Percentiles rank a stretch among this genome's conserved stretches.
Conservation (phyloP, 2,113 vertebrate genomes). For the Numida meleagris region DNA sequence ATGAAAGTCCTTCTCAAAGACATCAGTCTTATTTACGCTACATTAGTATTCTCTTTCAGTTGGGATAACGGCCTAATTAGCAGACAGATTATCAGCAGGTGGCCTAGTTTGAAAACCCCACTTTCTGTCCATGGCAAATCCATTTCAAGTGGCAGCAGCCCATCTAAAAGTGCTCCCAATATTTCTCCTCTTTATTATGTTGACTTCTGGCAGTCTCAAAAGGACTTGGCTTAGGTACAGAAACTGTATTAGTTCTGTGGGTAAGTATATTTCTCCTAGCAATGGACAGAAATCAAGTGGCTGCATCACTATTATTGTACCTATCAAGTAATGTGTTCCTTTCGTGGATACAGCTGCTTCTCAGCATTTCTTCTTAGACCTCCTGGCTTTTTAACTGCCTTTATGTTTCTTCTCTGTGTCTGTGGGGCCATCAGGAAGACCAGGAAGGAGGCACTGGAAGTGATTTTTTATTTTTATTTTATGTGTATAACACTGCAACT, state of each 20-base stretch:
- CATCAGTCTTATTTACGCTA: not conserved
- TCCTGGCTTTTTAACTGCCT: not conserved
- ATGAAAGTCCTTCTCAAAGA: not conserved
- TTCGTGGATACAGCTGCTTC: not conserved
- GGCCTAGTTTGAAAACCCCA: not conserved
- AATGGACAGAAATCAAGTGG: not conserved
- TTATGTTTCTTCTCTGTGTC: not conserved
- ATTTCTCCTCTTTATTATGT: conserved; percentile 21
- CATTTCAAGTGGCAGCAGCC: not conserved
- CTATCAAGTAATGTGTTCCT: not conserved
- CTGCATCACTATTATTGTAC: not conserved
- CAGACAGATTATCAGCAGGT: not conserved
- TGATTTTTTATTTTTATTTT: not conserved
- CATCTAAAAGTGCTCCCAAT: not conserved
- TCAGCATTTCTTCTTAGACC: not conserved
- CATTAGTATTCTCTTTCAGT: not conserved
- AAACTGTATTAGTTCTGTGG: conserved; percentile 4
- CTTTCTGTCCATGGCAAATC: not conserved
- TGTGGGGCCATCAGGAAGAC: not conserved
- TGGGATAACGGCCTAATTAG: not conserved
- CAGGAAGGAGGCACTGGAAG: not conserved
- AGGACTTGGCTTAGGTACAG: not conserved
- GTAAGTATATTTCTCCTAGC: not conserved
- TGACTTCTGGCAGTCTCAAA: conserved; percentile 2
- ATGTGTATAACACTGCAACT: not conserved